Conservation (phyloP, 2,888 invertebrate genomes). For the Ormyrus rosae region DNA sequence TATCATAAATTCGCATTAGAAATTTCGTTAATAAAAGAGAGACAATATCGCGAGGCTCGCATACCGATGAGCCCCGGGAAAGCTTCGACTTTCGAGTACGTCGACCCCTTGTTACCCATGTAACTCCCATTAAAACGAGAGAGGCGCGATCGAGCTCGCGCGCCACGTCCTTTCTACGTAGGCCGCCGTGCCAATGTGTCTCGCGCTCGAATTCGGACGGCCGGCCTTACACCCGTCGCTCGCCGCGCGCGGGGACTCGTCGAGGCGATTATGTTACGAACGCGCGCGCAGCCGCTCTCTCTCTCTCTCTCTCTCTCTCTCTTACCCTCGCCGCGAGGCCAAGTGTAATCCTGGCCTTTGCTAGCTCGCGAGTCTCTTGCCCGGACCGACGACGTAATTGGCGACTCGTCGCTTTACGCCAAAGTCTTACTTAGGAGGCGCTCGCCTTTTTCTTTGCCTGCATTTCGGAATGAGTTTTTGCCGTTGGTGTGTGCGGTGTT, state of each 20-base stretch:
- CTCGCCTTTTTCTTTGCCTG: no score
- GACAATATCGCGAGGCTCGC: constrained; percentile 64
- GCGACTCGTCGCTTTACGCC: no score
- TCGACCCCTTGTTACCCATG: constrained; percentile 63
- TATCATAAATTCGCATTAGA: constrained; percentile 71
- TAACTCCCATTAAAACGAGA: neutral
- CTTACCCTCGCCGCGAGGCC: no score
- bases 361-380: no score
- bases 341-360: no score
- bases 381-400: no score
- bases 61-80: constrained; percentile 68
- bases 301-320: neutral
- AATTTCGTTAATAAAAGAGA: constrained; percentile 68
- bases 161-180: constrained; percentile 8
- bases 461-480: no score
- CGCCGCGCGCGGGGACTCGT: neutral
- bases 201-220: constrained; percentile 25
- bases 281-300: neutral
- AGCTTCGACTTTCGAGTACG: constrained; percentile 73
- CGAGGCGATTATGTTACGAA: constrained; percentile 20
- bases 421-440: no score
- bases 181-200: constrained; percentile 18
- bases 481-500: no score
- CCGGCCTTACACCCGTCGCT: neutral
- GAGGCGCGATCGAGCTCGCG: neutral